Percentiles rank a stretch among this genome's conserved stretches.
Conservation (phyloP, 2,888 invertebrate species). For the Hybos culiciformis region DNA sequence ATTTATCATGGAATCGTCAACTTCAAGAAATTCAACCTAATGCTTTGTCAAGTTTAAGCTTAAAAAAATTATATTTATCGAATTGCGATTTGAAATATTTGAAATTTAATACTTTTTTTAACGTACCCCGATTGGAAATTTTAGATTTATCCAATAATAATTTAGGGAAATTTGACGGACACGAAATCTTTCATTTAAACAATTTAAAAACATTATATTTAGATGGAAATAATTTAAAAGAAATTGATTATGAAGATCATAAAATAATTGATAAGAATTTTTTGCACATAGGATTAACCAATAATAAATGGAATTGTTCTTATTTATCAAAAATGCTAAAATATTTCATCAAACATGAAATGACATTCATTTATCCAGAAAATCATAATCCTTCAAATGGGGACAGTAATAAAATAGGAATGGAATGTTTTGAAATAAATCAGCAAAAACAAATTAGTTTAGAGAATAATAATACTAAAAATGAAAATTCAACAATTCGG, state of each 20-base stretch:
- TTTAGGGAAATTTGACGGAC: neutral
- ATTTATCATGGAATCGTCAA: too few relatives aligned
- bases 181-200: neutral
- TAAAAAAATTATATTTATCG: too few relatives aligned
- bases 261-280: neutral
- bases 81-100: too few relatives aligned
- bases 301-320: constrained; percentile 2
- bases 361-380: neutral
- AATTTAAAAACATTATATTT: neutral
- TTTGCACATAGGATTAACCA: neutral
- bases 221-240: neutral
- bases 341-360: neutral
- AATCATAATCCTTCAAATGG: neutral
- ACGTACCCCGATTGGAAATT: neutral
- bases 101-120: neutral
- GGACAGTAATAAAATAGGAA: neutral
- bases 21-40: too few relatives aligned
- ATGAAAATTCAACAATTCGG: too few relatives aligned
- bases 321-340: neutral
- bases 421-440: too few relatives aligned
- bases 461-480: too few relatives aligned
- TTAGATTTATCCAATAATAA: constrained; percentile 3
- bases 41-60: too few relatives aligned
- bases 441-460: too few relatives aligned
- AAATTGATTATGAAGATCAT: neutral